Evolutionary conservation across 2,113 vertebrate species (phyloP).

Genomic region (Oreotrochilus melanogaster): DNA sequence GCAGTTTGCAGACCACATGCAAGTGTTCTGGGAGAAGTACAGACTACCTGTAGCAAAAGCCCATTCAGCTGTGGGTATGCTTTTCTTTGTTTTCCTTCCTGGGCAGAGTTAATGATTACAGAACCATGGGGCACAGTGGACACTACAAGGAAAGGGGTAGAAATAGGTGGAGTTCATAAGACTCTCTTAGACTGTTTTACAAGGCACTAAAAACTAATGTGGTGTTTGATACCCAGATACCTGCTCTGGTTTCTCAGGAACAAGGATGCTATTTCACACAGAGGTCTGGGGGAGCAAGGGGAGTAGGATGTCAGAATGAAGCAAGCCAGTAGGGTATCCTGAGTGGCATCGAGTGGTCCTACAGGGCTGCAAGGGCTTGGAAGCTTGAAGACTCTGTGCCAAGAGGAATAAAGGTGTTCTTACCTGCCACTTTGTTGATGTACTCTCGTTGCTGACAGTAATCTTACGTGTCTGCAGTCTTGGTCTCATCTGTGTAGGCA

Average conservation of each 20-base stretch:
- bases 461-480: constrained; percentile 4
- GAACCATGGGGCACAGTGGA: not conserved
- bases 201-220: not conserved
- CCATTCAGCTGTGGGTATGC: not conserved
- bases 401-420: not conserved
- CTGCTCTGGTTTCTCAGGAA: not conserved
- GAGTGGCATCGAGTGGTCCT: not conserved
- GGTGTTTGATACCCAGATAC: not conserved
- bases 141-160: not conserved
- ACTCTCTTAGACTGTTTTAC: not conserved
- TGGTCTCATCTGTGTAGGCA: constrained; percentile 43
- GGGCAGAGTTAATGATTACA: not conserved
- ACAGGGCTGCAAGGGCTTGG: not conserved
- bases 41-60: not conserved
- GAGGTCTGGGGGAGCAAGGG: not conserved
- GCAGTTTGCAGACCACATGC: not conserved
- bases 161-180: accelerated
- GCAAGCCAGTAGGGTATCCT: not conserved
- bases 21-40: not conserved
- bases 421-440: constrained; percentile 55
- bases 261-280: not conserved
- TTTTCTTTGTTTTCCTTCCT: not conserved
- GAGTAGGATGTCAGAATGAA: not conserved
- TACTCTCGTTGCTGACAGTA: not conserved
- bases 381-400: not conserved